Evolutionary conservation across 1,140 invertebrate genomes (phyloP).

Genomic region (Chlorops oryzae): DNA sequence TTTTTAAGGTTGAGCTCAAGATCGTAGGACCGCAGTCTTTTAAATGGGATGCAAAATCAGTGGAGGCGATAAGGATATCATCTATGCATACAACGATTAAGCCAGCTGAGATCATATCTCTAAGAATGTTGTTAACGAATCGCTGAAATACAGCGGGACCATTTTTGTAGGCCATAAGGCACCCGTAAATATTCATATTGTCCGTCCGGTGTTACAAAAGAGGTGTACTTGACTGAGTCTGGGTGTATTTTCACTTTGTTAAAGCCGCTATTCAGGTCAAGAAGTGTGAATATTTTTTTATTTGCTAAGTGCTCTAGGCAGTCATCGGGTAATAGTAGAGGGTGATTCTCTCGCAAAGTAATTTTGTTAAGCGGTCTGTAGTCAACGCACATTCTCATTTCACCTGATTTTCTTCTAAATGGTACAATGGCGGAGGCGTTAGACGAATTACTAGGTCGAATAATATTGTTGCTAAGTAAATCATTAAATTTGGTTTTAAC

Average conservation of each 20-base stretch:
- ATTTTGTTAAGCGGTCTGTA: no score
- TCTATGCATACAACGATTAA: slow-evolving; percentile 11
- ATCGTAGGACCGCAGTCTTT: slow-evolving; percentile 28
- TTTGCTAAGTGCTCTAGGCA: no score
- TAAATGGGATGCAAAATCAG: neutral
- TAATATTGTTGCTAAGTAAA: no score
- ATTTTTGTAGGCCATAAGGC: slow-evolving; percentile 50
- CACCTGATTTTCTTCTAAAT: no score
- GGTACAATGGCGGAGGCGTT: no score
- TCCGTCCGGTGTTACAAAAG: slow-evolving; percentile 42
- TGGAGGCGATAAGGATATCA: slow-evolving; percentile 9
- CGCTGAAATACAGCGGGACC: slow-evolving; percentile 44
- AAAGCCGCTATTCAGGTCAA: slow-evolving; percentile 1
- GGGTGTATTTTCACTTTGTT: neutral
- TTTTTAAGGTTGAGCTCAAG: slow-evolving; percentile 44
- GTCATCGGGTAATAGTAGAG: no score
- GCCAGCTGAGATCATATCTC: slow-evolving; percentile 8
- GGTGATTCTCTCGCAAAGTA: no score
- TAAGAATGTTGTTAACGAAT: slow-evolving; percentile 41
- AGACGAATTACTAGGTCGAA: no score
- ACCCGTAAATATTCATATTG: slow-evolving; percentile 48
- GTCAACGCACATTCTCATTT: no score
- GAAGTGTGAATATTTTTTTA: no score
- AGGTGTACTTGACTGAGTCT: slow-evolving; percentile 27
- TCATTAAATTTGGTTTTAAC: no score